Conservation (phyloP, 2,888 invertebrate species). For the Caenorhabditis macrosperma region DNA sequence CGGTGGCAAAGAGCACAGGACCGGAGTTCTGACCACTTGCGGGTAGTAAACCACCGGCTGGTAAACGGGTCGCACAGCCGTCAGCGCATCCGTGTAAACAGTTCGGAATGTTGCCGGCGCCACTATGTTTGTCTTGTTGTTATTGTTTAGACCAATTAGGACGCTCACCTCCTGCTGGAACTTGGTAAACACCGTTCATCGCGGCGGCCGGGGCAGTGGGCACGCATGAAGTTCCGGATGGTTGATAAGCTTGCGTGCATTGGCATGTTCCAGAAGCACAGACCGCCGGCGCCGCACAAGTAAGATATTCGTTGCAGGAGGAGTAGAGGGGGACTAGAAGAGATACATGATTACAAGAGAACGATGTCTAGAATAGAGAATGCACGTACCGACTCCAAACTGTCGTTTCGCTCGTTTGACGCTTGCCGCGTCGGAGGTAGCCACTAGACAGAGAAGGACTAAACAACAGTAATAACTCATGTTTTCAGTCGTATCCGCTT, state of each 20-base stretch:
- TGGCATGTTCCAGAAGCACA: constrained; percentile 60
- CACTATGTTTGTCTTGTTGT: constrained; percentile 35
- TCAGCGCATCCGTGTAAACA: constrained; percentile 59
- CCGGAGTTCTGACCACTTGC: constrained; percentile 46
- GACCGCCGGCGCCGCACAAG: constrained; percentile 64
- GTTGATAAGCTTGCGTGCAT: constrained; percentile 57
- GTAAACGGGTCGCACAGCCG: constrained; percentile 54
- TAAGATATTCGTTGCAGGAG: constrained; percentile 63
- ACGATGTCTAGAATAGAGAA: neutral
- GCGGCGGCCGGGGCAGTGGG: constrained; percentile 23
- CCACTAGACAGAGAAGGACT: constrained; percentile 31
- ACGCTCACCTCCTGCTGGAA: constrained; percentile 58
- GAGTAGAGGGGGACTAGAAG: constrained; percentile 64
- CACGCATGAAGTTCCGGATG: constrained; percentile 54
- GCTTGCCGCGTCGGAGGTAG: constrained; percentile 27
- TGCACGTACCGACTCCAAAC: constrained; percentile 52
- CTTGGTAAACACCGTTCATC: constrained; percentile 59
- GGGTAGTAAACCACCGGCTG: constrained; percentile 59
- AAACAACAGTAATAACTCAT: constrained; percentile 58
- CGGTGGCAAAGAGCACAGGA: constrained; percentile 49
- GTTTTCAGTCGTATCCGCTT: constrained; percentile 38
- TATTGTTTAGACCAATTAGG: constrained; percentile 37
- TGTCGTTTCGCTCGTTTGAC: constrained; percentile 52
- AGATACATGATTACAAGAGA: neutral
- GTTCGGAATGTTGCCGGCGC: constrained; percentile 62